Percentiles rank a stretch among this genome's conserved stretches.
phyloP scores from a whole-genome alignment of 2,888 invertebrate genomes.

The Euplagia quadripunctaria region DNA sequence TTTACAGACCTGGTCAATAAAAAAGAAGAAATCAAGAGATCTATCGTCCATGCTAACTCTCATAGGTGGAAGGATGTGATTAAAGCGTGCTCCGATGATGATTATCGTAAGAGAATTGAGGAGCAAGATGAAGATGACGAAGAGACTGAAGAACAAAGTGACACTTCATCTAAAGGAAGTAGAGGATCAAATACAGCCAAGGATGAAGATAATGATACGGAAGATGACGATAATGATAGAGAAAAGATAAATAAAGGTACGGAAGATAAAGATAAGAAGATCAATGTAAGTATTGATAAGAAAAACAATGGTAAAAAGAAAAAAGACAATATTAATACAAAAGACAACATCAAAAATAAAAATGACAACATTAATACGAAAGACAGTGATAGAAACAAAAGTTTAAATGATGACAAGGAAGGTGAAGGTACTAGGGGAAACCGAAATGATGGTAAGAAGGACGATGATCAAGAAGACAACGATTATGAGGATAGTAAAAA shows the following conservation, averaged over 20 bases:
- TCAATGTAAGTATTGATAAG: not conserved
- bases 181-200: not conserved
- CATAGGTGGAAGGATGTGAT: not conserved
- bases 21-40: not conserved
- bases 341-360: not conserved
- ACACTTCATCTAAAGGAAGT: not conserved
- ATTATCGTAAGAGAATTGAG: not conserved
- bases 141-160: not conserved
- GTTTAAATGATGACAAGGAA: no score
- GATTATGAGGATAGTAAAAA: not conserved
- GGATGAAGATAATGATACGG: not conserved
- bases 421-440: no score
- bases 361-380: not conserved
- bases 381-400: no score
- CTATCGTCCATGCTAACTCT: not conserved
- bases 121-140: not conserved
- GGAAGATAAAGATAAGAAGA: no score
- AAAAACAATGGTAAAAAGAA: no score
- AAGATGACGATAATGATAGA: no score
- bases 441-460: not conserved
- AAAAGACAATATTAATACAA: not conserved
- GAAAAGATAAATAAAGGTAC: no score
- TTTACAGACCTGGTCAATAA: not conserved
- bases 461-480: not conserved
- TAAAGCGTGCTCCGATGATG: not conserved